Evolutionary conservation across 2,797 vertebrate species (phyloP).

Genomic region (Agapornis canus): DNA sequence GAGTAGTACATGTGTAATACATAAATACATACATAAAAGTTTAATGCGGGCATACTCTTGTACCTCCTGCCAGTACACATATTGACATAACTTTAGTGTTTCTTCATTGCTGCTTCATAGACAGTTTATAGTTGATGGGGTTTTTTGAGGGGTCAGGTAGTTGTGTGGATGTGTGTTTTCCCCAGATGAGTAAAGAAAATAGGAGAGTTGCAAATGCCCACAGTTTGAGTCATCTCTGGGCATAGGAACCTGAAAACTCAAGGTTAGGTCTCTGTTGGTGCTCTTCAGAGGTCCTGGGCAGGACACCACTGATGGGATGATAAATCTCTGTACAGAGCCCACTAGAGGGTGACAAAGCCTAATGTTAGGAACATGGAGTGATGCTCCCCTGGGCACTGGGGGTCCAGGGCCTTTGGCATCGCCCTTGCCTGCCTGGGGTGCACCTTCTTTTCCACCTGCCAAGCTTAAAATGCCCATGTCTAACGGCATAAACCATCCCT

Average conservation of each 20-base stretch:
- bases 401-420: not conserved
- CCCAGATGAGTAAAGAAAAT: not conserved
- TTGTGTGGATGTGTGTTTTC: not conserved
- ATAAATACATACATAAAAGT: conserved; percentile 70
- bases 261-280: not conserved
- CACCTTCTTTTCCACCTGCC: fast-evolving
- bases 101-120: not conserved
- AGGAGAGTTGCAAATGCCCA: not conserved
- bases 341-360: conserved; percentile 59
- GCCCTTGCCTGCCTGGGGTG: not conserved
- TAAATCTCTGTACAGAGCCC: not conserved
- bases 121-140: not conserved
- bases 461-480: not conserved
- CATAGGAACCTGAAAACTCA: not conserved
- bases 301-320: not conserved
- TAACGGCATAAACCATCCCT: not conserved
- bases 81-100: conserved; percentile 4
- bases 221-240: not conserved
- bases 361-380: not conserved
- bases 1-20: conserved; percentile 50
- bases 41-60: conserved; percentile 26
- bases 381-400: not conserved
- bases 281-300: not conserved
- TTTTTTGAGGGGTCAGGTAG: not conserved
- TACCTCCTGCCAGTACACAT: not conserved